Percentiles rank a stretch among this genome's conserved stretches.
These are phyloP conservation scores for Spatulosminthurus flaviceps DNA, from an alignment of 2,888 invertebrate genomes.

Conservation along the genomic window DNA sequence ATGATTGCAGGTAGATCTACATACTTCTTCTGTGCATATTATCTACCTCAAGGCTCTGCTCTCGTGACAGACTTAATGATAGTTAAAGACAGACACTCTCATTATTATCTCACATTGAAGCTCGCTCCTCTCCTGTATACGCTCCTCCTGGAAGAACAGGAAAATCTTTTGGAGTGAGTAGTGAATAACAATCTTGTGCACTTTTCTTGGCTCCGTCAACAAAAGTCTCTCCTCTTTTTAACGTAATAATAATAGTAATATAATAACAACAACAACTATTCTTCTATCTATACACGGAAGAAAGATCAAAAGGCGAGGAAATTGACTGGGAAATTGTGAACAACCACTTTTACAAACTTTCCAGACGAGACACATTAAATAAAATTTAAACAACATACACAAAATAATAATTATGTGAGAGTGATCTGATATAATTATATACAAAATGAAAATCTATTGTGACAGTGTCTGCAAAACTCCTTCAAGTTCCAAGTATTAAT, in stretches of 20 bases:
- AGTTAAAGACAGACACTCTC: not conserved
- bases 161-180: not conserved
- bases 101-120: not conserved
- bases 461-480: too few species aligned
- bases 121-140: not conserved
- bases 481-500: too few species aligned
- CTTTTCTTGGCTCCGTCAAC: too few species aligned
- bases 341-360: not conserved
- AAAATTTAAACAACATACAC: too few species aligned
- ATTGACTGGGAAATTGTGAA: constrained; percentile 1
- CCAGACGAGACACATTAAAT: too few species aligned
- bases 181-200: too few species aligned
- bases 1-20: not conserved
- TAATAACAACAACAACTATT: too few species aligned
- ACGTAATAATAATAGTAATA: too few species aligned
- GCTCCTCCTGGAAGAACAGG: not conserved
- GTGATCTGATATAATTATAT: too few species aligned
- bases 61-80: constrained; percentile 14
- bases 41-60: not conserved
- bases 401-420: too few species aligned
- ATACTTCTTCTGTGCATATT: not conserved
- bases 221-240: too few species aligned
- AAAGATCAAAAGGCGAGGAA: constrained; percentile 18
- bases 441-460: too few species aligned
- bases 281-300: not conserved